phyloP scores from a whole-genome alignment of 2,888 invertebrate species.

The Hemicrepidius hirtus region DNA sequence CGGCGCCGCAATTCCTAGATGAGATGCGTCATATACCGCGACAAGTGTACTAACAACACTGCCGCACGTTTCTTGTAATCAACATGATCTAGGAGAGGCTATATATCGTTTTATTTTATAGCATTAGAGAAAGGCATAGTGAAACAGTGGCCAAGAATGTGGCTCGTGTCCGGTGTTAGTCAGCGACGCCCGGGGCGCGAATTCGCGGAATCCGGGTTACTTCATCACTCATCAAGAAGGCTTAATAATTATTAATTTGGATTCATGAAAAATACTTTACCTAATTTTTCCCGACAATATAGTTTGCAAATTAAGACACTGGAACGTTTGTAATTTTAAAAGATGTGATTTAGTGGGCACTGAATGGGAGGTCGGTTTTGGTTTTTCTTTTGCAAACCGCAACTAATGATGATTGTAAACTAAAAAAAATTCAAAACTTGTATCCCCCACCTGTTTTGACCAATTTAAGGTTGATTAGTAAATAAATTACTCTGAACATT shows the following conservation, averaged over 20 bases:
- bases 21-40: constrained; percentile 15
- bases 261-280: background rate
- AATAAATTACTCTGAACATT: too few relatives aligned
- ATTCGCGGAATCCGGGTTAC: constrained; percentile 50
- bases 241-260: constrained; percentile 40
- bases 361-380: constrained; percentile 5
- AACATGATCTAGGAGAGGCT: constrained; percentile 16
- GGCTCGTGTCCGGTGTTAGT: constrained; percentile 56
- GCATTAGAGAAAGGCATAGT: constrained; percentile 38
- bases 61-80: background rate
- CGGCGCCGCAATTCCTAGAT: constrained; percentile 31
- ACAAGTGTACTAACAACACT: background rate
- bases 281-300: background rate
- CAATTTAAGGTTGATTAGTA: too few relatives aligned
- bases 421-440: too few relatives aligned
- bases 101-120: background rate
- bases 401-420: background rate
- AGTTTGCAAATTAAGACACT: background rate
- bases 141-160: constrained; percentile 54
- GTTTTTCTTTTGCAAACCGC: background rate
- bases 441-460: too few relatives aligned
- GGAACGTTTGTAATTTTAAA: background rate
- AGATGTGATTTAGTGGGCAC: background rate
- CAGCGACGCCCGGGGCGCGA: constrained; percentile 43
- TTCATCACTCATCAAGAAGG: constrained; percentile 46